Conservation (phyloP, 2,888 invertebrate species). For the Empis livida region DNA sequence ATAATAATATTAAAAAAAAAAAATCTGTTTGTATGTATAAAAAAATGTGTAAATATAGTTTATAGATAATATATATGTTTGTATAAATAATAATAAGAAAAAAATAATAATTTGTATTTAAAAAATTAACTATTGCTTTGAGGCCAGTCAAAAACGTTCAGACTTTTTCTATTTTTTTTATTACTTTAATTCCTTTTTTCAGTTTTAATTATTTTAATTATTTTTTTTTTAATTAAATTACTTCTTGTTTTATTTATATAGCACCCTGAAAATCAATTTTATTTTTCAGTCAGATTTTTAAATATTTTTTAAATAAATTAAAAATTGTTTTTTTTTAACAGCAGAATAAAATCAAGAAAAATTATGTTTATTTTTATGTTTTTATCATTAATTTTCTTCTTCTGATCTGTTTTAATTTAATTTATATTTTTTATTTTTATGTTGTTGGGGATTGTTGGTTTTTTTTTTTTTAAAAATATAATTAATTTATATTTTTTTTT, state of each 20-base stretch:
- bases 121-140: no score
- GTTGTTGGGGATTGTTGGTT: background rate
- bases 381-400: background rate
- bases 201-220: conserved; percentile 1
- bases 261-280: conserved; percentile 38
- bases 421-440: background rate
- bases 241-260: conserved; percentile 17
- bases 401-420: background rate
- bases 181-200: conserved; percentile 8
- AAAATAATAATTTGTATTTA: background rate
- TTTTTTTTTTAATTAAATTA: no score
- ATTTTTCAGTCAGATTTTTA: conserved; percentile 31
- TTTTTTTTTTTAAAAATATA: background rate
- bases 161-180: conserved; percentile 18
- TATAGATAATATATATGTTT: conserved; percentile 13
- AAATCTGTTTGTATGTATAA: conserved; percentile 6
- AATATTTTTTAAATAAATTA: conserved; percentile 9
- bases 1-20: conserved; percentile 12
- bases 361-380: background rate
- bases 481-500: no score
- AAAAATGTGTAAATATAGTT: conserved; percentile 12
- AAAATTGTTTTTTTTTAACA: conserved; percentile 2
- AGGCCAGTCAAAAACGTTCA: conserved; percentile 34
- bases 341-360: no score
- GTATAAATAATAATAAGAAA: conserved; percentile 10